Evolutionary conservation across 2,888 invertebrate genomes (phyloP), one percentile per base, ranked within the genome.

Genomic region (Thalpophila matura): DNA sequence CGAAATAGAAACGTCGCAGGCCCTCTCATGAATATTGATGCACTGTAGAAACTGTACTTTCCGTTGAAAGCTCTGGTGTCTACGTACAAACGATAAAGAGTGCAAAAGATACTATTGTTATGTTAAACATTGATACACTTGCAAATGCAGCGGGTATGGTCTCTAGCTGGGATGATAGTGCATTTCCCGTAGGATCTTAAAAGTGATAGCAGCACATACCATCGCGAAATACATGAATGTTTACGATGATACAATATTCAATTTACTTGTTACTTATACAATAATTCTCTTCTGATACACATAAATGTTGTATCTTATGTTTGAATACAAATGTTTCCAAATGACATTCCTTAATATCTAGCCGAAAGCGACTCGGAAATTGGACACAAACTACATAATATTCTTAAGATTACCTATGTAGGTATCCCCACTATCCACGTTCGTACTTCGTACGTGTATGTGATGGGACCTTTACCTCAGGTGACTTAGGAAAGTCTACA

Each of bases 1-100:
- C 31, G 50, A 71, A 79, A 78, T 71, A 79, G 79, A 80, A 80
- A 59, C 50, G 75, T 80, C 75, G 63, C 51, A 53, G 53, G 26
- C 42, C 38, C 45, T 43, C 66, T 75, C 69, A 78, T 80, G 81
- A 72, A 80, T 80, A 80, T 80, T 72, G 74, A 80, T 76, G 69
- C 59, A 40, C 40, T 54, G 63, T 68, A 73, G 75, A 80, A 79
- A 80, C 68, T 65, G n/a, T 73, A 61, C 63, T 65, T 67, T 51
- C 53, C 29, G 60, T 56, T 70, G 66, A 78, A 78, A 70, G 75
- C 75, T 63, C 40, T 42, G 59, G 59, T 65, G 59, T 58, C 56
- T 62, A 55, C 65, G 46, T 59, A 56, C 14, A 47, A 43, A 37
- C 56, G 27, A 69, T 68, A 65, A 72, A 77, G 66, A 62, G 50